Evolutionary conservation across 2,797 vertebrate genomes (phyloP).

Genomic region (Cirrhinus mrigala): DNA sequence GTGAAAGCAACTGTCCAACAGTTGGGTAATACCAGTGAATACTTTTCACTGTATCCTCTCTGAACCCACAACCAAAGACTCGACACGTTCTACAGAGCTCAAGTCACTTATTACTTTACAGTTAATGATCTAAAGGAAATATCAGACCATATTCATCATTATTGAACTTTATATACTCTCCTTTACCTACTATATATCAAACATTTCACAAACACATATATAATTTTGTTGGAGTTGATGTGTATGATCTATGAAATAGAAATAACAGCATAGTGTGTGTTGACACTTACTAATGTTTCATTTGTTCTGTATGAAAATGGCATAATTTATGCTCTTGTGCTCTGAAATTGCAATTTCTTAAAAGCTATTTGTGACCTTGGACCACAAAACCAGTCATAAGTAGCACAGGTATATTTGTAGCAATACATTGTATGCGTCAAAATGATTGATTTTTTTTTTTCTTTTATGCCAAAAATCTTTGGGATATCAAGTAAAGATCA

Average conservation of each 20-base stretch:
- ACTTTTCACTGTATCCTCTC: constrained; percentile 72
- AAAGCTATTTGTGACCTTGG: background rate
- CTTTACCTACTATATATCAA: background rate
- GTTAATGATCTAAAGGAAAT: background rate
- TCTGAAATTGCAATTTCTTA: background rate
- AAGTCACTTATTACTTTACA: background rate
- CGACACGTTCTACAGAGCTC: constrained; percentile 1
- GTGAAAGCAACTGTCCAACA: constrained; percentile 87
- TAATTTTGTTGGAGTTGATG: background rate
- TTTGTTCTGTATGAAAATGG: background rate
- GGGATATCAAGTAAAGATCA: no score
- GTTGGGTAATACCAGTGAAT: constrained; percentile 84
- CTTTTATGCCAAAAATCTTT: no score
- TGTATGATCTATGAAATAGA: background rate
- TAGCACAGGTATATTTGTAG: no score
- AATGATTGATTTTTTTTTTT: no score
- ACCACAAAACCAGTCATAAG: no score
- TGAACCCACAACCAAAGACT: constrained; percentile 46
- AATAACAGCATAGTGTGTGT: background rate
- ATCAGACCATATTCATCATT: background rate
- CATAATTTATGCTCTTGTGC: background rate
- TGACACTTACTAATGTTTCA: background rate
- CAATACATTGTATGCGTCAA: no score
- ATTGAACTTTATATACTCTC: background rate
- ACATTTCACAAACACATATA: background rate